These are phyloP conservation scores for Campoplex nolae DNA, from an alignment of 2,888 invertebrate genomes.

Conservation along the genomic window DNA sequence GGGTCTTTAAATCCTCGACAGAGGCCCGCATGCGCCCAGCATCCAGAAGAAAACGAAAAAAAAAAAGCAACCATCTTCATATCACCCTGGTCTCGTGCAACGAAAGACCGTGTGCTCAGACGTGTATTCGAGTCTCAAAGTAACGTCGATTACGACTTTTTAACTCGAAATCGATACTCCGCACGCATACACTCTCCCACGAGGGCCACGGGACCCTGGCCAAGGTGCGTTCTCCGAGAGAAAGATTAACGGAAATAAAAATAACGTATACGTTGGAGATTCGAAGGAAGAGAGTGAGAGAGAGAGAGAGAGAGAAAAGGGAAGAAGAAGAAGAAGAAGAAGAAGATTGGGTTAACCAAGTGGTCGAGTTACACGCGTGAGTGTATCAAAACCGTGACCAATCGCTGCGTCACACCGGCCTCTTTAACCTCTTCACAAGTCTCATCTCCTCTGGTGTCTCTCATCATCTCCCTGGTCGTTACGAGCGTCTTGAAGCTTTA, in stretches of 20 bases:
- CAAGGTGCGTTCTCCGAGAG: background rate
- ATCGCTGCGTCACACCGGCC: slow-evolving; percentile 71
- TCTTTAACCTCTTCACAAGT: slow-evolving; percentile 63
- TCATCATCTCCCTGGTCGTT: slow-evolving; percentile 22
- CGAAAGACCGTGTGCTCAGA: slow-evolving; percentile 18
- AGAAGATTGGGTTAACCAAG: slow-evolving; percentile 74
- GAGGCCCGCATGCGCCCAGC: slow-evolving; percentile 30
- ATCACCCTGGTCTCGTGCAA: background rate
- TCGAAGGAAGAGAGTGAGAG: slow-evolving; percentile 11
- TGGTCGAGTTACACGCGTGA: slow-evolving; percentile 70
- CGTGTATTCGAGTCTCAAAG: background rate
- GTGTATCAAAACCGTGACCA: slow-evolving; percentile 71
- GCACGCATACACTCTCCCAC: slow-evolving; percentile 35
- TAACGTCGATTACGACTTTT: slow-evolving; percentile 23
- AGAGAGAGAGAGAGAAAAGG: slow-evolving; percentile 30
- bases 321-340: background rate
- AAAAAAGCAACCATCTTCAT: slow-evolving; percentile 8
- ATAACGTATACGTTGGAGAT: slow-evolving; percentile 18
- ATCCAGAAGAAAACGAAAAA: slow-evolving; percentile 8
- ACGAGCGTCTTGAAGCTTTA: slow-evolving; percentile 9
- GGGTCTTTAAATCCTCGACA: slow-evolving; percentile 75
- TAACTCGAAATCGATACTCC: background rate
- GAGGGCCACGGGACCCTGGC: slow-evolving; percentile 28
- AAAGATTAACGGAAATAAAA: slow-evolving; percentile 30
- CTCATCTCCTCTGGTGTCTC: slow-evolving; percentile 30